Conservation (phyloP, 2,113 vertebrate species). For the Pterocles orientalis region DNA sequence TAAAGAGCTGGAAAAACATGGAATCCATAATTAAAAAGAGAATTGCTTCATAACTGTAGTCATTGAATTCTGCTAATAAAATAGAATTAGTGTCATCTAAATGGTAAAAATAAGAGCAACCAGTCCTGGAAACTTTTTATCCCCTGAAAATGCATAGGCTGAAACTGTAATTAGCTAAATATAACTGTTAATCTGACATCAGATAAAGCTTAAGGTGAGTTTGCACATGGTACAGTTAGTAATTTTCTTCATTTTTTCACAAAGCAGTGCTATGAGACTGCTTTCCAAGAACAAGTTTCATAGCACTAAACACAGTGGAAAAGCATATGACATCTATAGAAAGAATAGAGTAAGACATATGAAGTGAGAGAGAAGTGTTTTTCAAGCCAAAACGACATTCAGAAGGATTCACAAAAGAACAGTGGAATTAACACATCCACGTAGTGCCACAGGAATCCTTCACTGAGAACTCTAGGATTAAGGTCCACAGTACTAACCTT, state of each 20-base stretch:
- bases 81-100: not conserved
- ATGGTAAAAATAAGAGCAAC: not conserved
- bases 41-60: not conserved
- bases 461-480: not conserved
- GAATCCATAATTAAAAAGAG: not conserved
- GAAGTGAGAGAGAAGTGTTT: not conserved
- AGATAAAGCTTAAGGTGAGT: not conserved
- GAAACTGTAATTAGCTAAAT: not conserved
- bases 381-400: not conserved
- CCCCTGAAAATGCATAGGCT: fast-evolving
- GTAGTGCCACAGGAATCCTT: not conserved
- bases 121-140: not conserved
- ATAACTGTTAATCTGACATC: not conserved
- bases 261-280: not conserved
- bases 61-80: not conserved
- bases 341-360: not conserved
- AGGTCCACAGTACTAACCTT: not conserved
- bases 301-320: not conserved
- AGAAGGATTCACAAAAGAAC: not conserved
- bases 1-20: not conserved
- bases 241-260: not conserved
- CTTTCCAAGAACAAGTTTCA: not conserved
- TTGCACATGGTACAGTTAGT: not conserved
- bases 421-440: not conserved
- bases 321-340: not conserved